Percentiles rank a stretch among this genome's conserved stretches.
Evolutionary conservation across 2,888 invertebrate species (phyloP).

Genomic region (Sminthurinus aureus): DNA sequence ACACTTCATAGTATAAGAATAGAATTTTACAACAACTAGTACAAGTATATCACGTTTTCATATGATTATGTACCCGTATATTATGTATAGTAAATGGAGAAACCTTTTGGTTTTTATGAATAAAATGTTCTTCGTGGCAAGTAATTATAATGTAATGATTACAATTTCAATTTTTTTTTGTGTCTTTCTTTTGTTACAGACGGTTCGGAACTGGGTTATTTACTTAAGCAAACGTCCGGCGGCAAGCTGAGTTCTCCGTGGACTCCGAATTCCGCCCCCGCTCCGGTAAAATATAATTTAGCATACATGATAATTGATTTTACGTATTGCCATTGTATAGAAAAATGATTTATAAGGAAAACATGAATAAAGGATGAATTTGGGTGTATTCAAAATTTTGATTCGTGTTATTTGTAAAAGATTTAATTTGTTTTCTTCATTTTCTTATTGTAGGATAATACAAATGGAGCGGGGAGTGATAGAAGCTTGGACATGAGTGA

Average conservation of each 20-base stretch:
- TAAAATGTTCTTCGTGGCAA: neutral
- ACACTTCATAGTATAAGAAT: too few species aligned
- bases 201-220: slow-evolving; percentile 53
- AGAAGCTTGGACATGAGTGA: slow-evolving; percentile 87
- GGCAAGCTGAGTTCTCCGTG: slow-evolving; percentile 97
- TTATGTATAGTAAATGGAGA: neutral
- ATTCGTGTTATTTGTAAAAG: neutral
- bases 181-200: slow-evolving; percentile 38
- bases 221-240: slow-evolving; percentile 60
- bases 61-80: neutral
- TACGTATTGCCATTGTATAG: too few species aligned
- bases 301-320: neutral
- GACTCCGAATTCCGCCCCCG: slow-evolving; percentile 87
- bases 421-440: neutral
- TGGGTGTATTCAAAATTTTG: neutral
- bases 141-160: neutral
- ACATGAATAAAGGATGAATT: neutral
- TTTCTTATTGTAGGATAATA: slow-evolving; percentile 64
- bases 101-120: neutral
- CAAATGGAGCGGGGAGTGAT: slow-evolving; percentile 91
- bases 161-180: too few species aligned
- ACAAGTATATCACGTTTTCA: too few species aligned
- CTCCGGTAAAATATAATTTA: slow-evolving; percentile 67
- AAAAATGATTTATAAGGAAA: too few species aligned
- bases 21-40: too few species aligned